Base-by-base conservation (phyloP, 2,888 invertebrate species). In the Chelonus formosanus region DNA sequence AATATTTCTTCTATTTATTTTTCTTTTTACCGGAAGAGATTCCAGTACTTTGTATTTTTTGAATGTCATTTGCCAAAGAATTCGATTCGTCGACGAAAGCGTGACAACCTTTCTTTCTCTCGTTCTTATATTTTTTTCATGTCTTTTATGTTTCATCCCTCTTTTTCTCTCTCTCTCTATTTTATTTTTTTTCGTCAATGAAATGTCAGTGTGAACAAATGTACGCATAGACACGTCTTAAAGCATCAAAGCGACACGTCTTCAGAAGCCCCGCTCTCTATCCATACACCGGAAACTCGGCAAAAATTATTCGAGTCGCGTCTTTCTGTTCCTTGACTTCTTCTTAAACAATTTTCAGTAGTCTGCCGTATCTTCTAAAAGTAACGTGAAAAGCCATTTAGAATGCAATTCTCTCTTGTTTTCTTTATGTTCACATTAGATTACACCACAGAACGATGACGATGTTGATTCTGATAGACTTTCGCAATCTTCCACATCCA, bases 291-390 rank as follows among this genome's bases (percentile, higher is more conserved):
- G 71, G 71, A 71, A 69, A 61, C 68, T 34, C 59, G 45, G 44
- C 52, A 52, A 67, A 57, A 69, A 69, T 71, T 69, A 71, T 71
- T 71, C 71, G 67, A 65, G 64, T 68, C 71, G 69, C 67, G 67
- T 71, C 60, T 34, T 61, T 58, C 44, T 50, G 52, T 52, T 60
- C 36, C 47, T 65, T 55, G 34, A 34, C 50, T 64, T 36, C 31
- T 47, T 54, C 54, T 54, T 20, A 20, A 48, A 7, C 10, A 44
- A 5, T 52, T 53, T 65, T 61, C 31, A 35, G 57, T 44, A 64
- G 31, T 7, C 47, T 36, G 60, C 34, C 64, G 55, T 56, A 65
- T 61, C 53, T 59, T 57, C 47, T 20, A 2, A 20, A 20, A 20
- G 20, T 20, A 20, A 20, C 20, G 20, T 20, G 20, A 20, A 20